Conservation (phyloP, 2,113 vertebrate species). For the Cinclus mexicanus region DNA sequence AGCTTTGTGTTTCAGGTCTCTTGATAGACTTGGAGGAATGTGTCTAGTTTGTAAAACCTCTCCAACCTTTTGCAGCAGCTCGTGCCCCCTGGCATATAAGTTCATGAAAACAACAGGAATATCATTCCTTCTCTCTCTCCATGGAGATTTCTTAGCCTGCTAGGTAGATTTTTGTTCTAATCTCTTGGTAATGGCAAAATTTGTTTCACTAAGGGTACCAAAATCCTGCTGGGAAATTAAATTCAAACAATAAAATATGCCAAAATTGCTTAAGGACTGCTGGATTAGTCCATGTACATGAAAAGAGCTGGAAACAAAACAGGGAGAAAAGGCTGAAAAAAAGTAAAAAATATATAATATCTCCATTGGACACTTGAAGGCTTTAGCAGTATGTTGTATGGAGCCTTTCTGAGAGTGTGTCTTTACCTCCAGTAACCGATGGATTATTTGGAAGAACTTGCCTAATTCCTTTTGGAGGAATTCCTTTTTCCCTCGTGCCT, state of each 20-base stretch:
- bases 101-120: background rate
- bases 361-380: background rate
- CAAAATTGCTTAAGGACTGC: background rate
- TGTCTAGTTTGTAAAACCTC: background rate
- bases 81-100: background rate
- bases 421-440: background rate
- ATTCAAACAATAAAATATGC: background rate
- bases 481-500: background rate
- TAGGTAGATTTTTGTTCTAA: background rate
- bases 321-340: background rate
- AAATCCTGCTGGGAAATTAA: constrained; percentile 17
- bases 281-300: background rate
- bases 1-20: background rate
- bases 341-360: background rate
- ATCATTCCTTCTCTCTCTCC: background rate
- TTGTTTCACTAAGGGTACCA: background rate
- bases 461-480: background rate
- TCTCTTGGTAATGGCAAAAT: background rate
- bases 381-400: background rate
- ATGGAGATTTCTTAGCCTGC: background rate
- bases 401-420: background rate
- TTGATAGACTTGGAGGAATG: background rate
- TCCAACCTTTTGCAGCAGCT: background rate
- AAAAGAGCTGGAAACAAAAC: background rate
- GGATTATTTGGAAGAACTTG: background rate